These are phyloP conservation scores for Zygaena filipendulae DNA, from an alignment of 2,888 invertebrate genomes.

Conservation along the genomic window DNA sequence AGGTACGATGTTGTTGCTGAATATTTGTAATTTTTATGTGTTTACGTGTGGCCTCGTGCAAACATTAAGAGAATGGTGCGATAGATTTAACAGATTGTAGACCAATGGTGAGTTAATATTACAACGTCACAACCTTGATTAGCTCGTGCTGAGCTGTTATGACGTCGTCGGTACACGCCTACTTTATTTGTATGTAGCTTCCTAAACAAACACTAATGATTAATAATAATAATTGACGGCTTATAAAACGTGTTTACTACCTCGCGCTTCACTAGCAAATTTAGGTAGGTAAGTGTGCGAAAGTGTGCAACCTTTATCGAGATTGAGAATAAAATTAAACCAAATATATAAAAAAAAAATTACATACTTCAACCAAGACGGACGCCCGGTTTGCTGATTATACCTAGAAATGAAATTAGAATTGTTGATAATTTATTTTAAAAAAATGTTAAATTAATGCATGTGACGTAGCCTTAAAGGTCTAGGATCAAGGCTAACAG, in stretches of 20 bases:
- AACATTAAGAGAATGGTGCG: conserved; percentile 40
- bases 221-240: too few relatives aligned
- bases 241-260: too few relatives aligned
- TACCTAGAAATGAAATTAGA: conserved; percentile 65
- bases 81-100: too few relatives aligned
- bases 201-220: conserved; percentile 24
- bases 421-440: conserved; percentile 28
- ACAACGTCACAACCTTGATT: conserved; percentile 59
- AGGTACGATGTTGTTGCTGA: too few relatives aligned
- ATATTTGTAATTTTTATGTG: too few relatives aligned
- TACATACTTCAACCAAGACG: conserved; percentile 66
- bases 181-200: conserved; percentile 41
- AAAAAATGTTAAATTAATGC: conserved; percentile 32
- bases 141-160: conserved; percentile 33
- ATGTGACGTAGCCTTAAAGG: conserved; percentile 41
- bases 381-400: conserved; percentile 64
- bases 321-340: background rate
- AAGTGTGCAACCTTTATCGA: too few relatives aligned
- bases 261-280: too few relatives aligned
- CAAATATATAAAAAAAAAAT: conserved; percentile 32
- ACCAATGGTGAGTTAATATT: conserved; percentile 40
- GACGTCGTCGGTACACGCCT: conserved; percentile 51
- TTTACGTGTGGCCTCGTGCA: conserved; percentile 31
- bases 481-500: conserved; percentile 54
- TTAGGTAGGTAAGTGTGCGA: too few relatives aligned